A percentile compares a stretch with the other conserved stretches of the same genome.
Conservation (phyloP, 2,113 vertebrate species). For the Amphilophus citrinellus region DNA sequence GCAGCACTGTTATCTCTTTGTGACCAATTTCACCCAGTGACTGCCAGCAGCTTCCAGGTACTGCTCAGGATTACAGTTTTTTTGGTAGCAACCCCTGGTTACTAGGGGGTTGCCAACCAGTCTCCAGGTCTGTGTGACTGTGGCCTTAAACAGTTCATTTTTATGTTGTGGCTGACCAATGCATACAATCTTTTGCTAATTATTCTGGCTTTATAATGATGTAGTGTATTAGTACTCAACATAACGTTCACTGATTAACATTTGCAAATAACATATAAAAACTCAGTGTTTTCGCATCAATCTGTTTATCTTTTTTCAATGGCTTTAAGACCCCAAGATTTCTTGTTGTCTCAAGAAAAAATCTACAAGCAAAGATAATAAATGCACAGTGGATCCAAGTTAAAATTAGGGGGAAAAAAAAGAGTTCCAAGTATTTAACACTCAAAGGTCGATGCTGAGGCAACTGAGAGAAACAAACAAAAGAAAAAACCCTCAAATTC, state of each 20-base stretch:
- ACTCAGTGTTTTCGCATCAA: not conserved
- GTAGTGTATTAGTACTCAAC: not conserved
- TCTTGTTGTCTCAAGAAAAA: not conserved
- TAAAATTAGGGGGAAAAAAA: not conserved
- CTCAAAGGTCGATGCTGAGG: not conserved
- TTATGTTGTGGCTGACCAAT: not conserved
- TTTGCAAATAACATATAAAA: not conserved
- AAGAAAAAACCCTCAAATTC: not conserved
- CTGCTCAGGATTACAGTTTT: not conserved
- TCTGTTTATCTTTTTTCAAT: not conserved
- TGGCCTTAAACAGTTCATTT: not conserved
- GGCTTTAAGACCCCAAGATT: not conserved
- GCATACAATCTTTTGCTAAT: not conserved
- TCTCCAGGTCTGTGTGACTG: not conserved
- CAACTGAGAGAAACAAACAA: slow-evolving; percentile 7
- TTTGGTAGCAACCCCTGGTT: not conserved
- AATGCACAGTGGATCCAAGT: not conserved
- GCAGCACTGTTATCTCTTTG: not conserved
- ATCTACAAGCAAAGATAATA: not conserved
- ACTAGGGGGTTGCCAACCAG: not conserved
- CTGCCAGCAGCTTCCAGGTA: not conserved
- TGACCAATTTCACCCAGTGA: not conserved
- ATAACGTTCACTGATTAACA: not conserved
- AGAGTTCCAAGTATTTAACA: not conserved
- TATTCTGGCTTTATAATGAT: not conserved